Base-by-base conservation (phyloP, 2,888 invertebrate species). In the Cyclophora punctaria region DNA sequence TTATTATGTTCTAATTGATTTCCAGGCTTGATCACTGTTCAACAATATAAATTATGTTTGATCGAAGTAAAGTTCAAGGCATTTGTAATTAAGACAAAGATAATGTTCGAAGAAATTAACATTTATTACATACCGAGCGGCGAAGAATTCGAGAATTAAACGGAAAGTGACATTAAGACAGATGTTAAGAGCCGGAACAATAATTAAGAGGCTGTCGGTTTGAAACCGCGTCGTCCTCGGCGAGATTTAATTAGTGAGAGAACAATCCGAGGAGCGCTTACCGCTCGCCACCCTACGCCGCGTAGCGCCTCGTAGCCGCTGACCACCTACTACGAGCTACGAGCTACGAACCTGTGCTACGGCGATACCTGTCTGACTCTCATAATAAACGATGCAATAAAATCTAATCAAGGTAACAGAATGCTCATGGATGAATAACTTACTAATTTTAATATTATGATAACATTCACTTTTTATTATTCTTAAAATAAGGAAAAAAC, bases 151-250 rank as follows among this genome's bases (percentile, higher is more conserved):
- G 64, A 63, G 75, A 78, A 83, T 83, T 81, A 82, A 83, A 81
- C 74, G 74, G 67, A 79, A 84, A 81, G 80, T 83, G 85, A 83
- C 81, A 77, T 80, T 81, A 84, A 86, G 84, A 83, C 84, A 83
- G 83, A 85, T 85, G 86, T 86, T 86, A 85, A 85, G 80, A 78
- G 79, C 78, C 77, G 78, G 80, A 79, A 83, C 83, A 84, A 86
- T 86, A 87, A 86, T 86, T 85, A 87, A 86, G 86, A 87, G 83
- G 83, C 80, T 78, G 85, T 80, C 85, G 82, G 81, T 81, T 78
- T 78, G 78, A 76, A 81, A 83, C 84, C 83, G 80, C 83, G 78
- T 71, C 78, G 79, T 80, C 75, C 78, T 68, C 75, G 77, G 75
- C 77, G 79, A 81, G 85, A 87, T 88, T 87, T 87, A 88, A 88